Conservation (phyloP, 2,797 vertebrate genomes). For the Squalus acanthias region DNA sequence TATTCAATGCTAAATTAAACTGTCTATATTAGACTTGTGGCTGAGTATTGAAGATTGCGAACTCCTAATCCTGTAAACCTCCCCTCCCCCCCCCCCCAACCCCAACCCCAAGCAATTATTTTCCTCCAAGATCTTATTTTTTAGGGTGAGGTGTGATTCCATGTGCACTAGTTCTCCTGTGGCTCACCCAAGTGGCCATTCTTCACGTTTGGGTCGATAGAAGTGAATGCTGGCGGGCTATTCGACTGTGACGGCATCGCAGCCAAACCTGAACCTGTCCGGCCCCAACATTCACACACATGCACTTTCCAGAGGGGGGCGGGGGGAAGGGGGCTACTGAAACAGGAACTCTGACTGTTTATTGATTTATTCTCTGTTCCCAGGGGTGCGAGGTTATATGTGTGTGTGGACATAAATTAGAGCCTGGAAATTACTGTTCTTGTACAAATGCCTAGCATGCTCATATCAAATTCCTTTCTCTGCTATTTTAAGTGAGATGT, state of each 20-base stretch:
- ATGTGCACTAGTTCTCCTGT: not conserved
- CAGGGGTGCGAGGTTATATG: not conserved
- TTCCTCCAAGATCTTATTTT: not conserved
- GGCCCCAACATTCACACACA: not conserved
- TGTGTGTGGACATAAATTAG: not conserved
- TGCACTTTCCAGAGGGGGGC: not conserved
- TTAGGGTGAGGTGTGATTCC: not conserved
- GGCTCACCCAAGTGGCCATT: not conserved
- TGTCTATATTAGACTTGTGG: not conserved
- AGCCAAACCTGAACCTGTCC: not conserved
- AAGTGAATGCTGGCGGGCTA: not conserved
- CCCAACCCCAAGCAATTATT: too few species aligned
- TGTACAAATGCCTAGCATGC: too few species aligned
- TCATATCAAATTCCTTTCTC: not conserved
- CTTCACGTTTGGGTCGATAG: not conserved
- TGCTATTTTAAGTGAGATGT: not conserved
- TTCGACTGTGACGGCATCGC: not conserved
- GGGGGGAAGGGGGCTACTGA: not conserved
- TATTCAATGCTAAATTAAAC: not conserved
- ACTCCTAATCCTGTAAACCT: not conserved
- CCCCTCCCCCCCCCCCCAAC: not conserved
- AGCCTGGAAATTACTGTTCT: not conserved
- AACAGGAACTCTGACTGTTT: not conserved
- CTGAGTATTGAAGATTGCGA: not conserved
- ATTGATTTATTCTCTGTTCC: not conserved